Conservation (phyloP, 2,797 vertebrate species). For the Malurus leucopterus region DNA sequence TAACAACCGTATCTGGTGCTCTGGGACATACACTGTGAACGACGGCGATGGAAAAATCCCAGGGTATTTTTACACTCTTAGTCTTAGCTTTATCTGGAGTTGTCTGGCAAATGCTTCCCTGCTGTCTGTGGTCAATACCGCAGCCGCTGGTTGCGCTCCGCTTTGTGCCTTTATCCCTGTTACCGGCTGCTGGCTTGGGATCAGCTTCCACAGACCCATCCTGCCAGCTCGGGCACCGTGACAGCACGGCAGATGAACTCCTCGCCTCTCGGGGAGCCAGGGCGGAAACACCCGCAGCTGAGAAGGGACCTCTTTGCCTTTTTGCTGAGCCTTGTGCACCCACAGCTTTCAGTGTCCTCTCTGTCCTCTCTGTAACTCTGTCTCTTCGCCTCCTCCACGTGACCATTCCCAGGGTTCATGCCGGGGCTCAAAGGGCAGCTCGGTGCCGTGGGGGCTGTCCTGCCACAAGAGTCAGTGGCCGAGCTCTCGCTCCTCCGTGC, state of each 20-base stretch:
- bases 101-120: conserved; percentile 55
- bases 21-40: conserved; percentile 36
- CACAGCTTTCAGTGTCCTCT: rapidly evolving
- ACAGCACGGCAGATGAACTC: neutral
- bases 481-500: neutral
- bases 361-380: neutral
- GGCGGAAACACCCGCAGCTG: neutral
- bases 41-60: conserved; percentile 58
- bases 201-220: neutral
- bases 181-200: neutral
- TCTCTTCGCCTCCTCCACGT: neutral
- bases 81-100: conserved; percentile 52
- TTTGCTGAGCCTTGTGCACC: neutral
- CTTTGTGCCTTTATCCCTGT: neutral
- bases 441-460: neutral
- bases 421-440: neutral
- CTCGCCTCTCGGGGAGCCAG: neutral
- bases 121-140: conserved; percentile 51
- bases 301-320: neutral
- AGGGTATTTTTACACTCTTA: conserved; percentile 59
- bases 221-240: neutral
- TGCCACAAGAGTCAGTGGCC: neutral
- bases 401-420: neutral
- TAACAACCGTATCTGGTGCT: conserved; percentile 61
- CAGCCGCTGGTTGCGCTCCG: neutral